Conservation (phyloP, 2,888 invertebrate species). For the Dendrolimus pini region DNA sequence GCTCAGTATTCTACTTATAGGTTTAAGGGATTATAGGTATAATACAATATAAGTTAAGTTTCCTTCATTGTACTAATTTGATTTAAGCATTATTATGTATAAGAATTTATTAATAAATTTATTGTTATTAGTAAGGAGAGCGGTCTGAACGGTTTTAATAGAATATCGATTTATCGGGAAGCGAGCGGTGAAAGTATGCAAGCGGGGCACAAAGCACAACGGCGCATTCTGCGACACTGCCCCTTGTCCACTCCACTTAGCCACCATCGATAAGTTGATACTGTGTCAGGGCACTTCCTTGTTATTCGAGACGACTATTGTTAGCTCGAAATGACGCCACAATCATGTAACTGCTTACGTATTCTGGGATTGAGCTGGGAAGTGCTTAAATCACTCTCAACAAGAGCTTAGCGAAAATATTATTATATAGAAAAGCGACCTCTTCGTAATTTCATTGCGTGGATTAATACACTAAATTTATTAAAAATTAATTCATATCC, state of each 20-base stretch:
- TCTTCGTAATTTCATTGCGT: too few relatives aligned
- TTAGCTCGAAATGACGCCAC: slow-evolving; percentile 14
- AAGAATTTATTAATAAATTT: too few relatives aligned
- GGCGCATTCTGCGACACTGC: slow-evolving; percentile 59
- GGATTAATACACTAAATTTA: too few relatives aligned
- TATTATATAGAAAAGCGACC: too few relatives aligned
- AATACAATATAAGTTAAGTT: too few relatives aligned
- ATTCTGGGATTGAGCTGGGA: not conserved
- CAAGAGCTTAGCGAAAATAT: not conserved
- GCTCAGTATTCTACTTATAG: too few relatives aligned
- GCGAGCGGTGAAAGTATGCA: slow-evolving; percentile 68
- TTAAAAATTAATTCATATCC: too few relatives aligned
- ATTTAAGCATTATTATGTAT: too few relatives aligned
- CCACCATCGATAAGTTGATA: slow-evolving; percentile 21
- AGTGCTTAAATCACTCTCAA: not conserved
- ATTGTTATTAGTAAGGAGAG: too few relatives aligned
- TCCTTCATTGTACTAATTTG: too few relatives aligned
- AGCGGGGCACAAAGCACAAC: slow-evolving; percentile 52
- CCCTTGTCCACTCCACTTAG: slow-evolving; percentile 55
- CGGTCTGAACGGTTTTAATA: not conserved
- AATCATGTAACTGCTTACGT: not conserved
- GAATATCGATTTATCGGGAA: slow-evolving; percentile 50
- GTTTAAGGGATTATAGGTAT: too few relatives aligned
- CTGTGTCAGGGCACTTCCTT: slow-evolving; percentile 19
- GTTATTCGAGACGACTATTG: slow-evolving; percentile 22